These are phyloP conservation scores for Apamea sordens DNA, from an alignment of 2,888 invertebrate species.

Conservation along the genomic window DNA sequence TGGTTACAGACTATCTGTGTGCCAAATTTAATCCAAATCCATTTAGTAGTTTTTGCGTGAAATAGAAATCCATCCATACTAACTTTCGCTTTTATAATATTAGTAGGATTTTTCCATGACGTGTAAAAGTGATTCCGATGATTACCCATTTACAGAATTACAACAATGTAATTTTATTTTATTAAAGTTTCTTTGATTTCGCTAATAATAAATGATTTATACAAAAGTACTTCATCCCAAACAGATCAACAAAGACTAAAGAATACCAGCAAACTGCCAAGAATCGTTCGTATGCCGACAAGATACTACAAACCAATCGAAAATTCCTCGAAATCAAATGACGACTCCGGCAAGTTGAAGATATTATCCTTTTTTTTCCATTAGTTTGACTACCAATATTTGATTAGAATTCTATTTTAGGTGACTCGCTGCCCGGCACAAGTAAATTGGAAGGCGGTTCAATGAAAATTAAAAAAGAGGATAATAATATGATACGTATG, in stretches of 20 bases:
- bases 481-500: constrained; percentile 38
- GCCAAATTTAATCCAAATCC: too few relatives aligned
- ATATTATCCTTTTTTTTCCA: constrained; percentile 23
- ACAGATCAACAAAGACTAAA: constrained; percentile 58
- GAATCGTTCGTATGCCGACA: constrained; percentile 51
- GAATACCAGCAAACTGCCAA: constrained; percentile 64
- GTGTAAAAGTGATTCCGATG: neutral
- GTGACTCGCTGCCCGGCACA: constrained; percentile 54
- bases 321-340: constrained; percentile 18
- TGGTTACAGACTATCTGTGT: too few relatives aligned
- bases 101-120: neutral
- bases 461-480: constrained; percentile 41
- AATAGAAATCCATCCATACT: too few relatives aligned
- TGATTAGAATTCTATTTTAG: constrained; percentile 47
- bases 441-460: constrained; percentile 45
- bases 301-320: constrained; percentile 44
- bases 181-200: neutral
- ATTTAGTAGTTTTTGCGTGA: too few relatives aligned
- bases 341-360: constrained; percentile 61
- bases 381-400: constrained; percentile 24
- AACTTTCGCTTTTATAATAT: too few relatives aligned
- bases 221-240: neutral
- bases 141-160: neutral
- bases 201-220: neutral
- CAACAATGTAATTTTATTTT: neutral